A percentile compares a stretch with the other conserved stretches of the same genome.
These are phyloP conservation scores for Sylvilagus floridanus DNA, from an alignment of 2,797 vertebrate genomes.

Conservation along the genomic window DNA sequence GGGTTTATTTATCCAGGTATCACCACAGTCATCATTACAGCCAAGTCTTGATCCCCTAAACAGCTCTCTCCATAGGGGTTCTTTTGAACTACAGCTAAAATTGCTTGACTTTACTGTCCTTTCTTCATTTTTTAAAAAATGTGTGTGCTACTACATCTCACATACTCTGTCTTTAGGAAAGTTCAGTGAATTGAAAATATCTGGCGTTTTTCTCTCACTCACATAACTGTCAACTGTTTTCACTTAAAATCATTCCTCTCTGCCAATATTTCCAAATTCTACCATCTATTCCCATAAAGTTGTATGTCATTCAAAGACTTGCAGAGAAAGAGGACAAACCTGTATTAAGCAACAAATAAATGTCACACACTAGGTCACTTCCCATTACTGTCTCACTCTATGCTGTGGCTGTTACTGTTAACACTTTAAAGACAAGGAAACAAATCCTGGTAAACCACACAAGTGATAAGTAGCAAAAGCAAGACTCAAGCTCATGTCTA, in stretches of 20 bases:
- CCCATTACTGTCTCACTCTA: neutral
- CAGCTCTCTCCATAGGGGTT: neutral
- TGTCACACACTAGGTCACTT: neutral
- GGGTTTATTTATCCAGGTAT: neutral
- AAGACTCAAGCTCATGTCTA: neutral
- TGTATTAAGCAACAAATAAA: neutral
- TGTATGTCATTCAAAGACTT: neutral
- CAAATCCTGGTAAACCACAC: neutral
- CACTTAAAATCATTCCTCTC: neutral
- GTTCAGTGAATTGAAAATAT: slow-evolving; percentile 4
- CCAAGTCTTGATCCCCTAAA: neutral
- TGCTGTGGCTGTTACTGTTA: neutral
- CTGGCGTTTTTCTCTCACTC: neutral
- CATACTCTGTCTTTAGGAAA: neutral
- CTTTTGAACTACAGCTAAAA: neutral
- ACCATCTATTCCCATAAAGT: neutral
- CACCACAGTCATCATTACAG: neutral
- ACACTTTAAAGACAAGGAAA: neutral
- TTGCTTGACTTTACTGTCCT: neutral
- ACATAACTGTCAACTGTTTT: neutral
- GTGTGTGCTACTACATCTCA: neutral
- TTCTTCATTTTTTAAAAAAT: neutral
- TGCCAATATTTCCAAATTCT: slow-evolving; percentile 19
- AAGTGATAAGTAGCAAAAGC: no score
- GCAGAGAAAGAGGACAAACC: neutral